Evolutionary conservation across 2,113 vertebrate species (phyloP).

Genomic region (Halcyon malimbica): DNA sequence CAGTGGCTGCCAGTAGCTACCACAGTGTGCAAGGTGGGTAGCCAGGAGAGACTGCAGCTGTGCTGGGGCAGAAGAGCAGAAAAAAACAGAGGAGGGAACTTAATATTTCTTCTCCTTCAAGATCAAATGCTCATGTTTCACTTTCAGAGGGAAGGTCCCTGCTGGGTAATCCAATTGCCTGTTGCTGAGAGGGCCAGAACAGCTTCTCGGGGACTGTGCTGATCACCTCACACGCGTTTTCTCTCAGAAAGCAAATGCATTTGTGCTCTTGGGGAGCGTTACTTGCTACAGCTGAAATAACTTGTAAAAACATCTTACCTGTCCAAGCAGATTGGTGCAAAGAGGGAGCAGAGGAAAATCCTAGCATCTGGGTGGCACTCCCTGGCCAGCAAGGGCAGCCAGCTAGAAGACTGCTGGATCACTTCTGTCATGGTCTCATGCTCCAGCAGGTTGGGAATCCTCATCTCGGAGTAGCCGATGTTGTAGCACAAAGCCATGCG

Average conservation of each 20-base stretch:
- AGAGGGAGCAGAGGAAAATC: constrained; percentile 88
- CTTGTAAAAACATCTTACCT: constrained; percentile 71
- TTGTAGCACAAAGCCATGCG: constrained; percentile 82
- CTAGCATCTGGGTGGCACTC: constrained; percentile 84
- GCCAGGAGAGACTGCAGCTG: neutral
- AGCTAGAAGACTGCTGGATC: constrained; percentile 84
- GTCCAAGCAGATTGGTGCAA: constrained; percentile 86
- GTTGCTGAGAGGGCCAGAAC: neutral
- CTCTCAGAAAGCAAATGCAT: neutral
- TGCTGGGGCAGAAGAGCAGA: neutral
- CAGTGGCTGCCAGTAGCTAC: neutral
- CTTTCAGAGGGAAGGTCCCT: neutral
- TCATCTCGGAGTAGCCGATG: constrained; percentile 83
- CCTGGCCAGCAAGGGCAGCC: constrained; percentile 83
- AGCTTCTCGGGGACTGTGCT: neutral
- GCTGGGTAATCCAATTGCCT: neutral
- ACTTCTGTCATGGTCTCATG: constrained; percentile 82
- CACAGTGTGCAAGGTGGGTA: rapidly evolving
- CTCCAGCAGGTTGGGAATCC: constrained; percentile 85
- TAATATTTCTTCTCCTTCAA: neutral
- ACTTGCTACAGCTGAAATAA: neutral
- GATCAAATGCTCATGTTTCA: neutral
- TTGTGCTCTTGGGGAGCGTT: neutral
- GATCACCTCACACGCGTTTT: neutral
- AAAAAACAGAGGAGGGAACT: neutral